These are phyloP conservation scores for Pectinophora gossypiella DNA, from an alignment of 1,140 invertebrate species.

Conservation along the genomic window DNA sequence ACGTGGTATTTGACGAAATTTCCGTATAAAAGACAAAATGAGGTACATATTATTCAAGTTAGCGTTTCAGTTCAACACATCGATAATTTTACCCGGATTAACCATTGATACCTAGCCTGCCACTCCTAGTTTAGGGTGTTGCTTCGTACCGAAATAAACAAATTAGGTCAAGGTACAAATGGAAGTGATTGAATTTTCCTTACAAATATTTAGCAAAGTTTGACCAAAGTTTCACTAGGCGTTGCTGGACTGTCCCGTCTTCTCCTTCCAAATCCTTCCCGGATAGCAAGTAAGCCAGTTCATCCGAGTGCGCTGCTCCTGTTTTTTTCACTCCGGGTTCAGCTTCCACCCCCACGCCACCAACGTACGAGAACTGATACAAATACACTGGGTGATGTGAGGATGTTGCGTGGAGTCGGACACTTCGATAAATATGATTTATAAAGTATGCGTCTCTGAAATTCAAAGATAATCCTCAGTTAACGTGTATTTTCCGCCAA, in stretches of 20 bases:
- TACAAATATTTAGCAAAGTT: constrained; percentile 62
- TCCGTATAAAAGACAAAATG: too few relatives aligned
- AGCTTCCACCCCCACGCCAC: constrained; percentile 33
- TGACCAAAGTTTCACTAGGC: constrained; percentile 43
- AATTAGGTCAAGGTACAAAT: too few relatives aligned
- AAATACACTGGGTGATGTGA: constrained; percentile 35
- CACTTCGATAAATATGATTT: constrained; percentile 45
- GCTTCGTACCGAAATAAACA: too few relatives aligned
- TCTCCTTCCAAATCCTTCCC: constrained; percentile 31
- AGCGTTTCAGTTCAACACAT: too few relatives aligned
- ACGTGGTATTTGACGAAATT: too few relatives aligned
- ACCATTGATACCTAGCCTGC: too few relatives aligned
- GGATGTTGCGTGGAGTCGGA: constrained; percentile 30
- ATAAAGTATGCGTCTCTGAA: constrained; percentile 56
- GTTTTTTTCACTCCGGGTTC: constrained; percentile 32
- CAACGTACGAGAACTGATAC: constrained; percentile 51
- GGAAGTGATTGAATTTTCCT: constrained; percentile 29
- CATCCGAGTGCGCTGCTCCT: constrained; percentile 58
- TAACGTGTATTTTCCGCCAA: too few relatives aligned
- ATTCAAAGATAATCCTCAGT: constrained; percentile 1
- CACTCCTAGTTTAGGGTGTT: too few relatives aligned
- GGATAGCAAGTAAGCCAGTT: constrained; percentile 51
- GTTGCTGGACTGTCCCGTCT: constrained; percentile 37
- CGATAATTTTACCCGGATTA: too few relatives aligned
- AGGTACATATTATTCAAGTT: too few relatives aligned